Percentiles rank a stretch among this genome's conserved stretches.
Evolutionary conservation across 2,888 invertebrate species (phyloP).

Genomic region (Scaptomyza polygonia): DNA sequence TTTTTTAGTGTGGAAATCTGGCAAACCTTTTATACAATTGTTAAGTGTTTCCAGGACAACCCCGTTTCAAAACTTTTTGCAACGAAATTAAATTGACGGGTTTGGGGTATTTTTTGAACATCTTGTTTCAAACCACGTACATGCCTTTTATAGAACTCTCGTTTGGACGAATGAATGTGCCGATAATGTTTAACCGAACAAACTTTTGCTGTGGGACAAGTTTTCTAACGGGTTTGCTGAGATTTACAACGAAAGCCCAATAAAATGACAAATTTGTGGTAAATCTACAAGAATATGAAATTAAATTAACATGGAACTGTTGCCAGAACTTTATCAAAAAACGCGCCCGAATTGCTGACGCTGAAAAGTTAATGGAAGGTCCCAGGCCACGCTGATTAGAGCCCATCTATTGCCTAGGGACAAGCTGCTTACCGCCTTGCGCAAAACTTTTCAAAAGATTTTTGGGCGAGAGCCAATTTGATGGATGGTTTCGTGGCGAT

Average conservation of each 20-base stretch:
- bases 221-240: conserved; percentile 49
- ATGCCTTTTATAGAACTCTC: not conserved
- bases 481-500: conserved; percentile 52
- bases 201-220: conserved; percentile 48
- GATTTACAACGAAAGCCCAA: conserved; percentile 47
- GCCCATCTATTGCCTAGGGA: conserved; percentile 57
- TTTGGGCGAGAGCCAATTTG: conserved; percentile 58
- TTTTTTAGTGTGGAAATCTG: not conserved
- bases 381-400: conserved; percentile 52
- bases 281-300: conserved; percentile 66
- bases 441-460: conserved; percentile 52
- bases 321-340: conserved; percentile 53
- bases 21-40: not conserved
- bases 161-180: conserved; percentile 41
- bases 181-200: conserved; percentile 61
- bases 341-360: conserved; percentile 1
- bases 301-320: conserved; percentile 69
- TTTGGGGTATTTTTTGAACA: conserved; percentile 13
- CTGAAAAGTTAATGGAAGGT: conserved; percentile 34
- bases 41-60: conserved; percentile 2
- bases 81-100: conserved; percentile 46
- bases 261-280: conserved; percentile 67
- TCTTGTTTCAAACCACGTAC: conserved; percentile 2
- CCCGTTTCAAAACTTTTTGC: conserved; percentile 11
- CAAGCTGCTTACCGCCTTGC: conserved; percentile 8